Evolutionary conservation across 2,888 invertebrate genomes (phyloP), one percentile per base, ranked within the genome.

Genomic region (Habrosyne pyritoides): DNA sequence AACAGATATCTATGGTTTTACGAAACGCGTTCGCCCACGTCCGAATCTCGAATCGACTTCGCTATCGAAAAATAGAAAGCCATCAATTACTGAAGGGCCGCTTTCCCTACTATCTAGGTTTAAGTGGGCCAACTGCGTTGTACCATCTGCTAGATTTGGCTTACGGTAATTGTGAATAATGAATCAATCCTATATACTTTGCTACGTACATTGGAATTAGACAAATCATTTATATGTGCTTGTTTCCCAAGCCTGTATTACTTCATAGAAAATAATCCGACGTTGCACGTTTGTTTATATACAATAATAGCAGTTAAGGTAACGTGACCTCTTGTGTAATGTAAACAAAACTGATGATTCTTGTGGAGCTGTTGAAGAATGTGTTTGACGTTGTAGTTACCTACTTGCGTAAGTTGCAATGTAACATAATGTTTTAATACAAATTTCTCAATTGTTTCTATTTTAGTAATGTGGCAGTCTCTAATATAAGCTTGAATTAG

Each of bases 41-140:
- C 73, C 74, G 75, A 87, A 84, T 81, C 83, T 83, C 80, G 73
- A 81, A 83, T 79, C 79, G 77, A 81, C 82, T 85, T 83, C 77
- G 81, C 86, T 84, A 87, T 89, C 85, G 86, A 90, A 91, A 91
- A 89, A 90, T 91, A 91, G 91, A 92, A 92, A 92, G 91, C 87
- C 82, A 87, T 84, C 83, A 86, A 87, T 90, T 79, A 75, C 75
- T 67, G 67, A 87, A 87, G 89, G 88, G 87, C 89, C 83, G 86
- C 89, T 89, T 88, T 89, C 85, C 83, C 50, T 77, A 74, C 70
- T 73, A 87, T 85, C 84, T 89, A 67, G 89, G 89, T 87, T 86
- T 84, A 81, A 77, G 71, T 61, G 73, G 66, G 64, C 66, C 71
- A 68, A 71, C 70, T 75, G 62, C 66, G 64, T 62, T 62, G 68